Base-by-base conservation (phyloP, 2,113 vertebrate species). In the Tachysurus vachellii region DNA sequence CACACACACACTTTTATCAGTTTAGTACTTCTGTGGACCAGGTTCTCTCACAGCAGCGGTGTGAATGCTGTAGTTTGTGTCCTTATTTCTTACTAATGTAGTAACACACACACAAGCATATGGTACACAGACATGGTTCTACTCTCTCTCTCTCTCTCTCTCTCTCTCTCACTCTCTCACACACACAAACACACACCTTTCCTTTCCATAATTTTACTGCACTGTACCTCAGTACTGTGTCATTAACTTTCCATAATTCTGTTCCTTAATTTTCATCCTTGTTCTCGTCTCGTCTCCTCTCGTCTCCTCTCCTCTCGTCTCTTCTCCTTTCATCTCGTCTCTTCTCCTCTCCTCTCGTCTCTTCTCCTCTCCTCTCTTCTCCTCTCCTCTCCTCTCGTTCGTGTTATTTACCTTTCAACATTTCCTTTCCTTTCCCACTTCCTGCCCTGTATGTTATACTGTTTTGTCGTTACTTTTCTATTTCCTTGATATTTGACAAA, bases 351-450 rank as follows among this genome's bases (percentile, higher is more conserved):
- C 36, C 1, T 36, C 36, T 36, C 36, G 1, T 36, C 36, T 36
- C 36, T 2, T 36, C 36, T 36, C 36, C 1, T 36, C 36, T 36
- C 36, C 1, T 36, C 36, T 36, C 36, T 1, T 36, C 47, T 50
- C 47, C 47, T 50, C 47, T 50, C 47, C 2, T 50, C 47, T 50
- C 47, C 47, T 36, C 36, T 36, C 36, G 36, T 36, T 50, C 47
- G 0, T 50, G 36, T 36, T 36, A 36, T 36, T 36, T 36, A 36
- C 36, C 36, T 36, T 36, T 36, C 36, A 36, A 36, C 36, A 36
- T 36, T 36, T 36, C 36, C 47, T 50, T 9, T 9, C n/a, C 86
- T 79, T 61, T 82, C 87, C 4, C 23, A 88, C 87, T 89, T 87
- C 89, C 83, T 83, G 42, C 86, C 86, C 88, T 86, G 17, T 71